These are phyloP conservation scores for Syrmaticus mikado DNA, from an alignment of 2,113 vertebrate species.

Conservation along the genomic window DNA sequence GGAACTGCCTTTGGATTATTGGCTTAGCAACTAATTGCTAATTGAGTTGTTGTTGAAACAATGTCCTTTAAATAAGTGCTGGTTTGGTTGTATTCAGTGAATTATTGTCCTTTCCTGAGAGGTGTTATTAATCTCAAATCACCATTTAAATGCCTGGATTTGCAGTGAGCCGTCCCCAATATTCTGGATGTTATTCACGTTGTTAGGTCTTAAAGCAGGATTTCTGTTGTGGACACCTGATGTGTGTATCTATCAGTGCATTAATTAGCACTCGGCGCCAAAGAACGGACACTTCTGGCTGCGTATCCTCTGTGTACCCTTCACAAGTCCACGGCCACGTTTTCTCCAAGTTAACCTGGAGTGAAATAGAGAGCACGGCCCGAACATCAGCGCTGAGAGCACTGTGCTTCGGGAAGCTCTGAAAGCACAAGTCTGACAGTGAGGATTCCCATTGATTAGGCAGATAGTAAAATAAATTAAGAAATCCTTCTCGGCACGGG, in stretches of 20 bases:
- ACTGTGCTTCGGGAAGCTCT: neutral
- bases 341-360: neutral
- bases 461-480: neutral
- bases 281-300: neutral
- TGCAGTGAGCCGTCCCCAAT: conserved; percentile 3
- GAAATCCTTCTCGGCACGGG: neutral
- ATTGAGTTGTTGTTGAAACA: conserved; percentile 39
- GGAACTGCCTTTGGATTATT: conserved; percentile 43
- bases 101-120: neutral
- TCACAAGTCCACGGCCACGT: neutral
- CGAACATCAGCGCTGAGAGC: neutral
- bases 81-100: conserved; percentile 11
- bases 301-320: neutral
- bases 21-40: conserved; percentile 24
- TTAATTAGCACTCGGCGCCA: neutral
- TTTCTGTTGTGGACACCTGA: neutral
- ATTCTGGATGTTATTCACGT: neutral
- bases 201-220: neutral
- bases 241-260: neutral
- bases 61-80: conserved; percentile 33
- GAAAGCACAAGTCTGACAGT: neutral
- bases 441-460: neutral
- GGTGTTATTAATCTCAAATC: conserved; percentile 22
- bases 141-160: conserved; percentile 30
- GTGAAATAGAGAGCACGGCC: neutral